Evolutionary conservation across 2,888 invertebrate species (phyloP), one percentile per base, ranked within the genome.

Genomic region (Andrena trimmerana): DNA sequence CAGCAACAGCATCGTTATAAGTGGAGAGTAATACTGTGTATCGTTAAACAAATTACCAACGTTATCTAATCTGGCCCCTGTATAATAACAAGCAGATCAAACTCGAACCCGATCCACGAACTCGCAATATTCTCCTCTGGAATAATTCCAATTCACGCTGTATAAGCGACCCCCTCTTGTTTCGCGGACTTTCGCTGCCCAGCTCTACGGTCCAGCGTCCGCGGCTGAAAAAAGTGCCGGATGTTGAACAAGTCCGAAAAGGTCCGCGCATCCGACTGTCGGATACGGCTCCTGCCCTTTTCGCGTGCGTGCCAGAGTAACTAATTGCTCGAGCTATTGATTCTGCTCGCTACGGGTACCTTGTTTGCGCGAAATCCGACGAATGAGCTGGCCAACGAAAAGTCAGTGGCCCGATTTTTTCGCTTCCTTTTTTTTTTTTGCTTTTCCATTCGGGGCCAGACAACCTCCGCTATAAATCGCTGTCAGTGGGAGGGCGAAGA

Each of bases 201-300:
- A 20, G 36, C 0, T 13, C 4, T 62, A 54, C 54, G 62, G 52
- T 68, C 86, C 77, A 68, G 72, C 65, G 68, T 29, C 54, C 27
- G 33, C 13, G 71, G 57, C 27, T 31, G 33, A 36, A 67, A 42
- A 59, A 68, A 67, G 59, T 65, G 67, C 68, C 88, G 87, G 88
- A 87, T 84, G 88, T 86, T 84, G 84, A 82, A 84, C 86, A 84
- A 88, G 88, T 83, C 78, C 85, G 84, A 87, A 87, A 42, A 87
- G 78, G 85, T 88, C 81, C 80, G 85, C 71, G 81, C 70, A 78
- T 87, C 87, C 88, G 81, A 84, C 85, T 65, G 67, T 86, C 88
- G 87, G 88, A 87, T 82, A 86, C 80, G 66, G 76, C 84, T 73
- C 63, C 83, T 81, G 78, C 78, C 57, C 70, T 71, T 73, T 75